phyloP scores from a whole-genome alignment of 2,888 invertebrate species.

The Omphaloscelis lunosa region DNA sequence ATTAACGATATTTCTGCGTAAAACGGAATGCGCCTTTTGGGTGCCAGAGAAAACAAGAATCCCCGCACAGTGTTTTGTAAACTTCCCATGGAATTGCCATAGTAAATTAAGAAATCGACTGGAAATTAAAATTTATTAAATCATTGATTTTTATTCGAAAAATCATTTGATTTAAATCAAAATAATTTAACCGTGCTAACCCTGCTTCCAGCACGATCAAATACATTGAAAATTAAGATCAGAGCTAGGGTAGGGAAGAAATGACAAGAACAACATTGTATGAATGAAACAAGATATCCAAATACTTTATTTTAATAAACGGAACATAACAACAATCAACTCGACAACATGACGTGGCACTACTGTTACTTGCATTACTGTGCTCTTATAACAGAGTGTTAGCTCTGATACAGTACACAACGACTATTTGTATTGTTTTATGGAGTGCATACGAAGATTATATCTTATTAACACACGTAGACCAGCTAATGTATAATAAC shows the following conservation, averaged over 20 bases:
- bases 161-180: too few relatives aligned
- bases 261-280: conserved; percentile 61
- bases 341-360: conserved; percentile 32
- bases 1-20: too few relatives aligned
- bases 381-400: background rate
- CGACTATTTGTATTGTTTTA: conserved; percentile 1
- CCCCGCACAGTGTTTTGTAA: too few relatives aligned
- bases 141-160: too few relatives aligned
- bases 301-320: conserved; percentile 70
- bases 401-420: background rate
- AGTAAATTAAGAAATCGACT: too few relatives aligned
- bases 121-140: too few relatives aligned
- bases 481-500: background rate
- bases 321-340: conserved; percentile 64
- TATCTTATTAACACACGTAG: background rate
- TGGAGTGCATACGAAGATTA: conserved; percentile 29
- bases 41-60: too few relatives aligned
- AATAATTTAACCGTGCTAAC: too few relatives aligned
- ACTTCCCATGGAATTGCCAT: too few relatives aligned
- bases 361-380: conserved; percentile 26
- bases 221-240: too few relatives aligned
- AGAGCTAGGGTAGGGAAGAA: conserved; percentile 15
- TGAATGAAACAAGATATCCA: conserved; percentile 66
- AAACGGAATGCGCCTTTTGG: too few relatives aligned
- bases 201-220: background rate